Evolutionary conservation across 2,888 invertebrate species (phyloP).

Genomic region (Blastobasis lacticolella): DNA sequence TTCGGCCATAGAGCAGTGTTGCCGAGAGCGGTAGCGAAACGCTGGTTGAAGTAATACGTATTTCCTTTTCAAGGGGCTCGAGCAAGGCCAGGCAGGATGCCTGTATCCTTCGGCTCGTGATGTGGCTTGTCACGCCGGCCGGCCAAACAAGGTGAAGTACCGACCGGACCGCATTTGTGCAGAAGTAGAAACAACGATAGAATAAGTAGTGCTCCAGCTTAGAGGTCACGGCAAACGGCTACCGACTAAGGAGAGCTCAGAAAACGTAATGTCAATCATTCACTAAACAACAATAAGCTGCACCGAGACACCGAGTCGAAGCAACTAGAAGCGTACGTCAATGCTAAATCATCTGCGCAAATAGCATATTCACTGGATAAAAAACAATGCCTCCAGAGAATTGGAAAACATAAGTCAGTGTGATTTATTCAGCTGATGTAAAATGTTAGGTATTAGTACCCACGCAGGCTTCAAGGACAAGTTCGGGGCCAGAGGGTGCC

Average conservation of each 20-base stretch:
- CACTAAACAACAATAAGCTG: no score
- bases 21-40: no score
- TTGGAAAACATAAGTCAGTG: slow-evolving; percentile 2
- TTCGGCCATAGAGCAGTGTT: no score
- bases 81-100: slow-evolving; percentile 36
- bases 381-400: background rate
- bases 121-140: slow-evolving; percentile 41
- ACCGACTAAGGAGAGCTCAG: slow-evolving; percentile 42
- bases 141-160: slow-evolving; percentile 57
- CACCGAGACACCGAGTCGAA: background rate
- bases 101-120: slow-evolving; percentile 35
- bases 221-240: slow-evolving; percentile 62
- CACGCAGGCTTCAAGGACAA: slow-evolving; percentile 17
- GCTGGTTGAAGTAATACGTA: slow-evolving; percentile 1
- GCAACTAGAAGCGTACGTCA: background rate
- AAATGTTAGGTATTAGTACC: slow-evolving; percentile 10
- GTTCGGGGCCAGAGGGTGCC: slow-evolving; percentile 16
- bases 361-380: background rate
- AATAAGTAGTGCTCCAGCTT: slow-evolving; percentile 37
- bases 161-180: slow-evolving; percentile 26
- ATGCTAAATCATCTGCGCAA: background rate
- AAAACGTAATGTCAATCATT: no score
- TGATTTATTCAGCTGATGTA: slow-evolving; percentile 11
- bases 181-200: slow-evolving; percentile 43
- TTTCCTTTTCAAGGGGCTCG: slow-evolving; percentile 22